phyloP scores from a whole-genome alignment of 2,113 vertebrate genomes.

The Syngnathus scovelli region DNA sequence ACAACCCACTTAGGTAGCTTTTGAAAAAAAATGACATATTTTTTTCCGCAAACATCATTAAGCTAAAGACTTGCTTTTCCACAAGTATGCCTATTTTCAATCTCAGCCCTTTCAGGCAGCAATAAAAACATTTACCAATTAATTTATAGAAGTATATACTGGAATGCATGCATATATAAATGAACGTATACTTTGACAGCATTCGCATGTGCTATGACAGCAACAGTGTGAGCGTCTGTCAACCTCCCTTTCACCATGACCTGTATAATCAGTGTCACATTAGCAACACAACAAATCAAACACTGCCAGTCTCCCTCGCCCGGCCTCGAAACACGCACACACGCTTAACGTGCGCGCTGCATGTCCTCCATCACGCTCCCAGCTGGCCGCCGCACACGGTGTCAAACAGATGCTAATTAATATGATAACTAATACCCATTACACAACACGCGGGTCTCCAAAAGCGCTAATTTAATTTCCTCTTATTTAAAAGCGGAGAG shows the following conservation, averaged over 20 bases:
- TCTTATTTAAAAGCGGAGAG: conserved; percentile 38
- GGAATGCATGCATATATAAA: conserved; percentile 14
- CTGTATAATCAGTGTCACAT: conserved; percentile 99
- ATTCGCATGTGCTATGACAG: conserved; percentile 72
- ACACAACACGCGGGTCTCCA: conserved; percentile 82
- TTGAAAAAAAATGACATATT: neutral
- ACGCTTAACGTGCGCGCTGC: conserved; percentile 11
- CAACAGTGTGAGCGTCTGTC: conserved; percentile 85
- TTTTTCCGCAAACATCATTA: too few species aligned
- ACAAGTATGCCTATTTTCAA: neutral
- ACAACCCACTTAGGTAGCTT: neutral
- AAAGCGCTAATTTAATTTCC: conserved; percentile 47
- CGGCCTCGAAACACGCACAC: conserved; percentile 34
- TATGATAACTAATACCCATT: conserved; percentile 98
- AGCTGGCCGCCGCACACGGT: conserved; percentile 92
- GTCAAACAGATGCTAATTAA: conserved; percentile 99
- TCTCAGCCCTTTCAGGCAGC: neutral
- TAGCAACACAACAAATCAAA: conserved; percentile 99
- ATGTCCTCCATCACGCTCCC: conserved; percentile 76
- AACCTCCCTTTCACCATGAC: conserved; percentile 98
- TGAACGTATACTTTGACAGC: conserved; percentile 1
- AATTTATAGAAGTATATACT: neutral
- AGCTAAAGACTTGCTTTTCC: neutral
- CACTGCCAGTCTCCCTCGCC: conserved; percentile 85
- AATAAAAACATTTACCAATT: neutral